phyloP scores from a whole-genome alignment of 2,888 invertebrate genomes.

The Agonopterix subpropinquella region DNA sequence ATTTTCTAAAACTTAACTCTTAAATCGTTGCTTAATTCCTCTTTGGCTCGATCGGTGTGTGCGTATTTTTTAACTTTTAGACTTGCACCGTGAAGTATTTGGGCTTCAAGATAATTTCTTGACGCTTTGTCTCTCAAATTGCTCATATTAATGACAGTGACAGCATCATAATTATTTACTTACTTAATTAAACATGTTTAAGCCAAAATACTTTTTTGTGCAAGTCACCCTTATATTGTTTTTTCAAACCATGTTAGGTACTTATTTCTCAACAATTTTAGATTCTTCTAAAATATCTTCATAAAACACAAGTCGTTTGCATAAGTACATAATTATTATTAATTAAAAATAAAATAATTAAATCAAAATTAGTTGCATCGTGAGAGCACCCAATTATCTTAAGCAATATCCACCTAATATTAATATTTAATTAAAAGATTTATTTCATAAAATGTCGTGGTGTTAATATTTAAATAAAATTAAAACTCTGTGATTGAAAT shows the following conservation, averaged over 20 bases:
- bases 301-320: neutral
- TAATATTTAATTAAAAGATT: neutral
- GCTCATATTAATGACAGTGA: too few species aligned
- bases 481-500: constrained; percentile 30
- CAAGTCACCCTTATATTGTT: neutral
- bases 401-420: constrained; percentile 23
- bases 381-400: constrained; percentile 36
- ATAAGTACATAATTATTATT: neutral
- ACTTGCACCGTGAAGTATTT: too few species aligned
- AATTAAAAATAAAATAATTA: neutral
- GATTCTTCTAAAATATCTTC: neutral
- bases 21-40: constrained; percentile 39
- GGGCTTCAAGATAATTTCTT: too few species aligned
- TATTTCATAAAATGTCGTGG: constrained; percentile 1
- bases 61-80: constrained; percentile 1
- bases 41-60: constrained; percentile 27
- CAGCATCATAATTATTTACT: too few species aligned
- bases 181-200: too few species aligned
- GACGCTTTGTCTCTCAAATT: too few species aligned
- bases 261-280: neutral
- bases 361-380: constrained; percentile 16
- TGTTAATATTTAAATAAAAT: constrained; percentile 10
- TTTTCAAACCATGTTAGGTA: neutral
- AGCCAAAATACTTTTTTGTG: too few species aligned
- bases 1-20: constrained; percentile 69